Conservation (phyloP, 1,140 invertebrate genomes). For the Ostrea edulis region DNA sequence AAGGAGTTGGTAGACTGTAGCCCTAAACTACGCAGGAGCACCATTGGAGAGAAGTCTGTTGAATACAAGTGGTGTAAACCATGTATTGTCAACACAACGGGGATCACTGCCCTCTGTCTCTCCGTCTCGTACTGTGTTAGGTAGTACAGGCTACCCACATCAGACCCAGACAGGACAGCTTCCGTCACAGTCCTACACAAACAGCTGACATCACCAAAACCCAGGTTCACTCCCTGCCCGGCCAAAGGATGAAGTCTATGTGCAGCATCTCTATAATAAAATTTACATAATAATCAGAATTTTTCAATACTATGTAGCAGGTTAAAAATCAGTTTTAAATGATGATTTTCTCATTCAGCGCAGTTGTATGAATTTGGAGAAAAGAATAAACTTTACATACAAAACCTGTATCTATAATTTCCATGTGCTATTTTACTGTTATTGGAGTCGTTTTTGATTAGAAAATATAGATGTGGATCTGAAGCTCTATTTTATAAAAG, state of each 20-base stretch:
- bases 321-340: too few species aligned
- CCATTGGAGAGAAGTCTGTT: constrained; percentile 87
- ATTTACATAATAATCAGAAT: background rate
- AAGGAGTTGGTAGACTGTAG: constrained; percentile 90
- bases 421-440: too few species aligned
- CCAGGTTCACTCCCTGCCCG: constrained; percentile 98
- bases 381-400: too few species aligned
- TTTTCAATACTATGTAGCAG: background rate
- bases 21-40: constrained; percentile 91
- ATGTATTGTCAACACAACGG: constrained; percentile 93
- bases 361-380: too few species aligned
- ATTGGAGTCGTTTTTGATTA: too few species aligned
- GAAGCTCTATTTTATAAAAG: too few species aligned
- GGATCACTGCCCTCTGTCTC: constrained; percentile 91
- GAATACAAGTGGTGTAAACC: constrained; percentile 92
- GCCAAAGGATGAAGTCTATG: constrained; percentile 97
- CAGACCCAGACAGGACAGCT: constrained; percentile 86
- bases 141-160: constrained; percentile 82
- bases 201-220: constrained; percentile 93
- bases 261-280: constrained; percentile 89
- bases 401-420: too few species aligned
- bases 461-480: too few species aligned
- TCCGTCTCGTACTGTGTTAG: constrained; percentile 87
- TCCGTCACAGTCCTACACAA: constrained; percentile 87
- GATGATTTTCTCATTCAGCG: too few species aligned